A percentile compares a stretch with the other conserved stretches of the same genome.
Conservation (phyloP, 2,888 invertebrate species). For the Drosophila macrospina region DNA sequence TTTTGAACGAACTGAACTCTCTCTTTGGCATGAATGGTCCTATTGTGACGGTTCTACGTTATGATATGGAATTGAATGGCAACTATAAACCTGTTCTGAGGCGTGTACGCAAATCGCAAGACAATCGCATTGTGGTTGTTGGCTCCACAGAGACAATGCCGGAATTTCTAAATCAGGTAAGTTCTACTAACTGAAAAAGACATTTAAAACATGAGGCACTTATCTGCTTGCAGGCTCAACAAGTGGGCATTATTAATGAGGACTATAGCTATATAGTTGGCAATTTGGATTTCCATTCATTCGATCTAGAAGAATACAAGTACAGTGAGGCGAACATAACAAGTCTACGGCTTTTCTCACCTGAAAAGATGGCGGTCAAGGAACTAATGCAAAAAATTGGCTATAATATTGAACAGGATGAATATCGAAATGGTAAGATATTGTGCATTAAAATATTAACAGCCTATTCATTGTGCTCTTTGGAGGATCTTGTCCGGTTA, state of each 20-base stretch:
- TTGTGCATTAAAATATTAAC: too few relatives aligned
- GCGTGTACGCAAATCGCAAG: constrained; percentile 89
- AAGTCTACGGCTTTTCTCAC: constrained; percentile 89
- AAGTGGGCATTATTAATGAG: constrained; percentile 98
- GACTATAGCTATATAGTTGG: constrained; percentile 94
- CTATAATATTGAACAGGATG: constrained; percentile 65
- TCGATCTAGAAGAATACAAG: constrained; percentile 90
- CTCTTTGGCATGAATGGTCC: constrained; percentile 87
- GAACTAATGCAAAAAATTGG: constrained; percentile 77
- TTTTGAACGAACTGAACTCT: constrained; percentile 90
- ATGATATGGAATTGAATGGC: constrained; percentile 88
- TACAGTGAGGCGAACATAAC: constrained; percentile 94
- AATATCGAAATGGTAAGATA: constrained; percentile 73
- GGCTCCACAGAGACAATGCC: constrained; percentile 88
- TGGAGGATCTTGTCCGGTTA: constrained; percentile 83
- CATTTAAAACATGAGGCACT: background rate
- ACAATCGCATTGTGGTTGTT: constrained; percentile 90
- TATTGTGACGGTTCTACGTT: constrained; percentile 88
- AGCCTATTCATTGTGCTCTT: fast-evolving
- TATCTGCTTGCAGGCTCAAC: constrained; percentile 89
- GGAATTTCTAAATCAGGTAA: constrained; percentile 86
- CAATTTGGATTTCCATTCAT: constrained; percentile 89
- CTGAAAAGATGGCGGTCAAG: constrained; percentile 86
- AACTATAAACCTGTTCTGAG: constrained; percentile 89
- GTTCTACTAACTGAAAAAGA: background rate